Base-by-base conservation (phyloP, 2,888 invertebrate genomes). In the Pachymerium ferrugineum region DNA sequence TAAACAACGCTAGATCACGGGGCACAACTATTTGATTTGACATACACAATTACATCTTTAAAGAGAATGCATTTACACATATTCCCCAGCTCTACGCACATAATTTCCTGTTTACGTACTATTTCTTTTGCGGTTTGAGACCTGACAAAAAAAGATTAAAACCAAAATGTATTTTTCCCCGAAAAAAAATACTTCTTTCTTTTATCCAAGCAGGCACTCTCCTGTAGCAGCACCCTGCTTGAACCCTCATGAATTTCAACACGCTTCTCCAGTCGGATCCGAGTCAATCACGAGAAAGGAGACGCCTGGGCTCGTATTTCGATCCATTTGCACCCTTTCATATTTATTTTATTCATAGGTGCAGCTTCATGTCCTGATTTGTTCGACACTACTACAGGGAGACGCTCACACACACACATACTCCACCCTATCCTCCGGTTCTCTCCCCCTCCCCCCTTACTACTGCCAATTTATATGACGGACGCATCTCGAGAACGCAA, bases 301-400 rank as follows among this genome's bases (percentile, higher is more conserved):
- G 38, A 38, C 38, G 4, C 25, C 62, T 62, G 62, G 62, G 62
- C 62, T 62, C 62, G 62, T 28, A 62, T 62, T 62, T 62, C 62
- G 62, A 62, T 62, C 62, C 62, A 25, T 62, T 62, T 22, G 22
- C 62, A 54, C 62, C 62, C 62, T 22, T 62, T 62, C 62, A 62
- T 62, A 62, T 62, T 62, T 62, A 62, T 62, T 62, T 62, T 62
- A 62, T 62, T 62, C 62, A 62, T 62, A 62, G 62, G 62, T 62
- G 62, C 62, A 62, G 62, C 62, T 62, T 62, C 62, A 28, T 62
- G 62, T 62, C 62, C 62, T 62, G 62, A 62, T 62, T 62, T 62
- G 62, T 62, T 62, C 62, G 62, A 25, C 62, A 3, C 38, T 14
- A 12, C 38, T 16, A 38, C 12, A 3, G 38, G 38, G 38, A 38